Base-by-base conservation (phyloP, 1,140 invertebrate genomes). In the Ylistrum balloti region DNA sequence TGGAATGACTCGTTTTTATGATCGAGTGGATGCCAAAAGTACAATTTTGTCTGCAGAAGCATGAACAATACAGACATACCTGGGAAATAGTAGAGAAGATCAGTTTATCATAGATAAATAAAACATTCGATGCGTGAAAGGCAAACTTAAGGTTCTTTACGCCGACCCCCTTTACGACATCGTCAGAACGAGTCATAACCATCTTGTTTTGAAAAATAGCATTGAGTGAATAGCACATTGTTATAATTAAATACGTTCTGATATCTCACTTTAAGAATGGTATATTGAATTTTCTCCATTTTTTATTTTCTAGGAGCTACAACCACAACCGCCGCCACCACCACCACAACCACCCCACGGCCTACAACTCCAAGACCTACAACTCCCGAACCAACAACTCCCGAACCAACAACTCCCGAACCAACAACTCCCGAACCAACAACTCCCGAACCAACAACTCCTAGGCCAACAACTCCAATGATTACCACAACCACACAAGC, bases 1-100 rank as follows among this genome's bases (percentile, higher is more conserved):
- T 48, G 22, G 28, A n/a, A 28, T n/a, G 28, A 74, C 15, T 74
- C 22, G 22, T n/a, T 5, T 74, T 74, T 74, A 74, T 74, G 56
- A 74, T 74, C 56, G 56, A 74, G 56, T 74, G 22, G 56, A n/a
- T 74, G 56, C 56, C 56, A 74, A 74, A 74, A 74, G 9, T 17
- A 28, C n/a, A 74, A n/a, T 74, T 0, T 28, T 74, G 17, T 74
- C 56, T 74, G 56, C 15, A 74, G 45, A 48, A 22, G 45, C 3
- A 48, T 48, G 11, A 48, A 74, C 56, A 28, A 74, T 74, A 11
- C 56, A 74, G 56, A 17, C 22, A 74, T 74, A 74, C 56, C 56
- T 22, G 56, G 28, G 28, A 22, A 74, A 28, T 5, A 3, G 56
- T n/a, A n/a, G 35, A 38, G 5, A 38, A 38, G 13, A 38, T 38